phyloP scores from a whole-genome alignment of 2,113 vertebrate species.

The Psittacara wagleri region DNA sequence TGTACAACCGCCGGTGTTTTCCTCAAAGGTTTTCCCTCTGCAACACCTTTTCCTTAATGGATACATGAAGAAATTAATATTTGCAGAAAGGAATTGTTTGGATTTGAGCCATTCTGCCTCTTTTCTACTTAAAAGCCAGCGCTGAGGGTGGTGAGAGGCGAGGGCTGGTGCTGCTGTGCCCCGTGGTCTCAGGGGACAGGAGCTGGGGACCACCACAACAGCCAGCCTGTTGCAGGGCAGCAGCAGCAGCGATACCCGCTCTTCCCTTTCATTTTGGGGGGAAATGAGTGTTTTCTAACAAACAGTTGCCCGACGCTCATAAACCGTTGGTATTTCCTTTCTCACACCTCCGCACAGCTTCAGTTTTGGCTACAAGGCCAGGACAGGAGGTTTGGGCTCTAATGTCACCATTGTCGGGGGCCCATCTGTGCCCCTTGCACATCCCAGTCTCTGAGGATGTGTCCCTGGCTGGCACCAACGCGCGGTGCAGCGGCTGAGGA shows the following conservation, averaged over 20 bases:
- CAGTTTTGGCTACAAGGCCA: neutral
- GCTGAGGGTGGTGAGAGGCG: rapidly evolving
- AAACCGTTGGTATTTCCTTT: neutral
- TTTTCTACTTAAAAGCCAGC: neutral
- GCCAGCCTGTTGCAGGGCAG: neutral
- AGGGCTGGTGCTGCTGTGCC: neutral
- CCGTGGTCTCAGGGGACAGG: neutral
- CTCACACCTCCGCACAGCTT: neutral
- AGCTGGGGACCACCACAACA: rapidly evolving
- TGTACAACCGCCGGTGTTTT: neutral
- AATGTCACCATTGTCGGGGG: rapidly evolving
- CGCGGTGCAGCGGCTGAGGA: neutral
- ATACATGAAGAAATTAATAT: rapidly evolving
- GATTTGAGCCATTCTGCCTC: neutral
- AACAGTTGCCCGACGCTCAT: neutral
- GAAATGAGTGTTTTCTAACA: neutral
- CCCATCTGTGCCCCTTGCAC: neutral
- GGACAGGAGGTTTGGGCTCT: neutral
- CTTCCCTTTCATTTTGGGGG: neutral
- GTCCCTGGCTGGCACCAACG: neutral
- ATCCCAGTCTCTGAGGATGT: rapidly evolving
- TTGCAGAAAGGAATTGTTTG: neutral
- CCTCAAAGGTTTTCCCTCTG: neutral
- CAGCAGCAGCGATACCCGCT: neutral
- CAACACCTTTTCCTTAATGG: neutral